Conservation (phyloP, 2,113 vertebrate genomes). For the Pomatostomus ruficeps region DNA sequence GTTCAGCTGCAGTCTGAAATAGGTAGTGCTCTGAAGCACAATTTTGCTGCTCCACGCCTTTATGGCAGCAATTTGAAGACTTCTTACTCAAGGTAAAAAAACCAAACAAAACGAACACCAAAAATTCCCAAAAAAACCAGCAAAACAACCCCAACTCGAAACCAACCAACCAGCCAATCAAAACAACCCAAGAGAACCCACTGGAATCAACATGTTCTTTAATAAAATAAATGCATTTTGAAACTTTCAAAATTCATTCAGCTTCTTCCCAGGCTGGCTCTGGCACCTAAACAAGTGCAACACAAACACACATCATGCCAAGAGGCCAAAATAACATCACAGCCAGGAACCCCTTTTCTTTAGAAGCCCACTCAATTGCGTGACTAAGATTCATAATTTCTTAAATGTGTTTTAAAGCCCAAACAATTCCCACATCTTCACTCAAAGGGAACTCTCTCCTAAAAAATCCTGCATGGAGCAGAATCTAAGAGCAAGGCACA, state of each 20-base stretch:
- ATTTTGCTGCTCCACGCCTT: background rate
- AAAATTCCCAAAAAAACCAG: background rate
- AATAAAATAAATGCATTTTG: background rate
- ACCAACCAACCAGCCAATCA: background rate
- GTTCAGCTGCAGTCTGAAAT: background rate
- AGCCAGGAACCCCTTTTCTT: background rate
- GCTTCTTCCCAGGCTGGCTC: slow-evolving; percentile 12
- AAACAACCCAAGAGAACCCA: background rate
- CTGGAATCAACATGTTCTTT: background rate
- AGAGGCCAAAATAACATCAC: background rate
- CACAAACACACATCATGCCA: background rate
- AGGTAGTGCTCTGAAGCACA: background rate
- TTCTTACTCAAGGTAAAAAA: background rate
- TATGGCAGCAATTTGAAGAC: background rate
- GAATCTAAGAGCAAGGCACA: background rate
- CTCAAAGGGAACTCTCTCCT: background rate
- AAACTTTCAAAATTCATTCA: slow-evolving; percentile 32
- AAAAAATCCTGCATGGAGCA: background rate
- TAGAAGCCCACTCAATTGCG: background rate
- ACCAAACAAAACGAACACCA: background rate
- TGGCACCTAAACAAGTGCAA: background rate
- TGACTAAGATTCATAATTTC: background rate
- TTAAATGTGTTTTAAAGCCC: slow-evolving; percentile 1
- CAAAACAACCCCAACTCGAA: background rate
- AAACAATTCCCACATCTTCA: slow-evolving; percentile 6